phyloP scores from a whole-genome alignment of 2,888 invertebrate species.

The Dromius quadrimaculatus region DNA sequence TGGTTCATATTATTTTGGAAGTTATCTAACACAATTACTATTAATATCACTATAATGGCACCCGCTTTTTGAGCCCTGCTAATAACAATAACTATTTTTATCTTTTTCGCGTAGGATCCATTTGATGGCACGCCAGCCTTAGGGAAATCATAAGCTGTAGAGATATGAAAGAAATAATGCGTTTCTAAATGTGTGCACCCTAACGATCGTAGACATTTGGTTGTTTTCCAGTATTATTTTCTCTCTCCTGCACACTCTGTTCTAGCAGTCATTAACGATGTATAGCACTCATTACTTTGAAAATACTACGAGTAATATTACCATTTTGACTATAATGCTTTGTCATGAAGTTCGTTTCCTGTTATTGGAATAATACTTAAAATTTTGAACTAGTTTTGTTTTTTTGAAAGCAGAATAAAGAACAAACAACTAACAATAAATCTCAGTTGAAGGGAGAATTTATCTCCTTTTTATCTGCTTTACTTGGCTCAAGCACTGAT shows the following conservation, averaged over 20 bases:
- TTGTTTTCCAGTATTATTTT: conserved; percentile 12
- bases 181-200: conserved; percentile 42
- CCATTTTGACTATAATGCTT: too few relatives aligned
- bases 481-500: conserved; percentile 26
- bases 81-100: conserved; percentile 17
- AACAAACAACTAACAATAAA: conserved; percentile 29
- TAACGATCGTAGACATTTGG: conserved; percentile 48
- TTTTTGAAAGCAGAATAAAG: conserved; percentile 6
- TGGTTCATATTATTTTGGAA: too few relatives aligned
- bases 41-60: conserved; percentile 4
- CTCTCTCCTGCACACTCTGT: background rate
- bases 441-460: conserved; percentile 14
- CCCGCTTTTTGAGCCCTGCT: background rate
- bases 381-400: too few relatives aligned
- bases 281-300: conserved; percentile 24
- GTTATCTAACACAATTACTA: background rate
- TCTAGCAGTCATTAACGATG: conserved; percentile 13
- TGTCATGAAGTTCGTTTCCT: too few relatives aligned
- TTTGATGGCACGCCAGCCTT: conserved; percentile 7
- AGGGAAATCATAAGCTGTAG: conserved; percentile 46
- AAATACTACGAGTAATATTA: conserved; percentile 29
- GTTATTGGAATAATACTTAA: too few relatives aligned
- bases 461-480: conserved; percentile 39
- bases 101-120: conserved; percentile 37
- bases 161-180: conserved; percentile 51